These are phyloP conservation scores for Ptilorrhoa leucosticta DNA, from an alignment of 2,113 vertebrate genomes.

Conservation along the genomic window DNA sequence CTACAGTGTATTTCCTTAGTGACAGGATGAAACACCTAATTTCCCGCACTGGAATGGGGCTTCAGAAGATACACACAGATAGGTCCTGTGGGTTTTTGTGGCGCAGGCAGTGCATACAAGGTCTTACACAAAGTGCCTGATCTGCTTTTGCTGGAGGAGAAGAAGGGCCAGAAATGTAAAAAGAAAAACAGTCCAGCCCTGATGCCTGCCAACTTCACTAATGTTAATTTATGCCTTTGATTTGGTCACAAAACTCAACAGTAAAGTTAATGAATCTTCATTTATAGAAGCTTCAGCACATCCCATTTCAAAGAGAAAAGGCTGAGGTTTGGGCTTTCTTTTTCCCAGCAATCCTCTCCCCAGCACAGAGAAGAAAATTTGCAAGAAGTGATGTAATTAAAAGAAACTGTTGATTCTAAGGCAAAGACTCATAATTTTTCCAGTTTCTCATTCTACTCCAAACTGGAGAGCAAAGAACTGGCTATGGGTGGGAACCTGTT, in stretches of 20 bases:
- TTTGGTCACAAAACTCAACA: constrained; percentile 31
- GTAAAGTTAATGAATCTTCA: constrained; percentile 19
- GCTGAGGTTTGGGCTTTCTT: not conserved
- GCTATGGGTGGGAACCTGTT: not conserved
- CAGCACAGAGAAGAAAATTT: not conserved
- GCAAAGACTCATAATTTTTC: not conserved
- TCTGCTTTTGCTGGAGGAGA: not conserved
- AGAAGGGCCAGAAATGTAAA: not conserved
- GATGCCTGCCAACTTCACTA: not conserved
- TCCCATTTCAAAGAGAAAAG: not conserved
- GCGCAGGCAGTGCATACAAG: accelerated
- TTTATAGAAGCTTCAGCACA: not conserved
- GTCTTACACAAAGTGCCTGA: not conserved
- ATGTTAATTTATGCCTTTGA: constrained; percentile 48
- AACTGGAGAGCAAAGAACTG: not conserved
- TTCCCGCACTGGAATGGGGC: not conserved
- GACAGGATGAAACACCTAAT: not conserved
- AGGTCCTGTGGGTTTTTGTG: not conserved
- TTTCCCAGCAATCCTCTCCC: not conserved
- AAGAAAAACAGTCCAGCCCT: not conserved
- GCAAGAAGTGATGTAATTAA: not conserved
- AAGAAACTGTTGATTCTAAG: not conserved
- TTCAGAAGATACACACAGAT: not conserved
- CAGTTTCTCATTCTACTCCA: not conserved
- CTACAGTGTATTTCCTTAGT: not conserved